Base-by-base conservation (phyloP, 2,888 invertebrate genomes). In the Pammene aurita region DNA sequence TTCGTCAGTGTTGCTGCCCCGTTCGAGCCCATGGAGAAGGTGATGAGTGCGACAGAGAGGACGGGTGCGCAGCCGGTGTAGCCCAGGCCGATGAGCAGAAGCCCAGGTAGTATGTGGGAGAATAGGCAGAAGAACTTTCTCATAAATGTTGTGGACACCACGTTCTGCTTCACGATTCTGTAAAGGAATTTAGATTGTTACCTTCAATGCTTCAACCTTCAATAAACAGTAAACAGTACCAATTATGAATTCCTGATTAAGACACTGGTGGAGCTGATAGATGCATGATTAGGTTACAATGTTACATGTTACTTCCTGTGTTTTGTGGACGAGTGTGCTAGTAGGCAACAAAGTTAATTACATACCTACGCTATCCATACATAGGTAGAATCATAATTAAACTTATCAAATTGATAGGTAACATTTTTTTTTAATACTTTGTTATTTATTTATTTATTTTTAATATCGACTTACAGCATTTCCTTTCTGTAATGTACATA, bases 51-150 rank as follows among this genome's bases (percentile, higher is more conserved):
- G 9, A 95, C 94, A 41, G 95, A 94, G 66, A 94, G 92, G 35
- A 93, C 93, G 0, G 94, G 93, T 72, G 95, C 93, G 72, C 94
- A 94, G 1, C 95, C 95, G 1, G 93, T 93, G 77, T 91, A 93
- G 4, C 94, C 95, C 70, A 95, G 83, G 0, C 87, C 84, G 11
- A 94, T 92, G 85, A 94, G 84, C 0, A 93, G 84, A 2, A 93
- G 72, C 0, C 93, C 94, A 0, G 94, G 94, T 7, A 94, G 77
- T 18, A 94, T 82, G 82, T 94, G 94, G 1, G 94, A 96, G 80
- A 95, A 94, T 11, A 95, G 66, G 62, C 94, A 94, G 87, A 96
- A 96, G 77, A 91, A 89, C 80, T 95, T 96, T 71, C 96, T 89
- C 81, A 94, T 95, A 56, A 91, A 89, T 0, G 95, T 92, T 2